Base-by-base conservation (phyloP, 2,888 invertebrate species). In the Ichneumoninae sp. region DNA sequence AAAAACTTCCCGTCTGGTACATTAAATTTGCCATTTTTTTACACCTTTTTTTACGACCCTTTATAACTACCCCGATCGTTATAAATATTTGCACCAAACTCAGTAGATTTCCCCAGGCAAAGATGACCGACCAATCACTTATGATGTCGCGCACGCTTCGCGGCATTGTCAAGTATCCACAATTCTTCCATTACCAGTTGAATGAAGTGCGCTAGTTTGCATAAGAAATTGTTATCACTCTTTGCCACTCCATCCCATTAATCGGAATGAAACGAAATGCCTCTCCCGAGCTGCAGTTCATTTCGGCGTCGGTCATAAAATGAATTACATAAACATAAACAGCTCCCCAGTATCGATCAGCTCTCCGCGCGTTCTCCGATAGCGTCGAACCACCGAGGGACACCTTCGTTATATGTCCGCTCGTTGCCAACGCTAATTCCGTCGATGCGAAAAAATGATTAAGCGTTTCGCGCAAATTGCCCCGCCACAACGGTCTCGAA, bases 401-500 rank as follows among this genome's bases (percentile, higher is more conserved):
- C 16, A 33, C 7, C 63, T 63, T 7, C 57, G 13, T 63, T 63
- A 30, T n/a, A 6, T n/a, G 7, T 30, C 63, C 5, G 7, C 33
- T 7, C 57, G 10, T 57, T 22, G 26, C 10, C 4, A 4, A 6
- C 7, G 30, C 30, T 30, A 26, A 63, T 10, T 47, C 69, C 50
- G 16, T 70, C 40, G 50, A 69, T 63, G 40, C 22, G 13, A 33
- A 47, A 60, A 63, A 63, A 75, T 33, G 63, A 70, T 69, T 70
- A 65, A 47, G 33, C 40, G 63, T 71, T 70, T 76, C 33, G 4
- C n/a, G 71, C 44, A 70, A 76, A 76, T 81, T 76, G 70, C 65
- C 13, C 2, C 33, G 0, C 5, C 3, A 47, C 44, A 68, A 40
- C 66, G 52, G 44, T 71, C 47, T 36, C 19, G 26, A 22, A 71